phyloP scores from a whole-genome alignment of 2,888 invertebrate genomes.

The Amphimallon solstitiale region DNA sequence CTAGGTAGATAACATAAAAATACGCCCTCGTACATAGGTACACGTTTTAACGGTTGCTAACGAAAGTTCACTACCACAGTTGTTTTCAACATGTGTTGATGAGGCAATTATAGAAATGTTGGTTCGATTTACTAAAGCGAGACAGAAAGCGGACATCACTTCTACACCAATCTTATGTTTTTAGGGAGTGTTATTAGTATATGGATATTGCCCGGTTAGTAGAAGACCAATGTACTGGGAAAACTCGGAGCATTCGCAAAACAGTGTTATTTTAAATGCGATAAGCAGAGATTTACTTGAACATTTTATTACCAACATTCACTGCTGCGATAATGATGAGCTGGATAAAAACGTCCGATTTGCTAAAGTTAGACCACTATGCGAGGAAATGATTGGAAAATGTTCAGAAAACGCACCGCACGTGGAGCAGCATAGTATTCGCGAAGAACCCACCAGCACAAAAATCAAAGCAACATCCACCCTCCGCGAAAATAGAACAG shows the following conservation, averaged over 20 bases:
- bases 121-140: constrained; percentile 34
- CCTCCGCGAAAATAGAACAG: no score
- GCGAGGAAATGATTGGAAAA: constrained; percentile 44
- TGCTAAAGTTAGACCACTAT: constrained; percentile 49
- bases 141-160: constrained; percentile 36
- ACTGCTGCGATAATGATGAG: constrained; percentile 49
- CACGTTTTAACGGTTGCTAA: not conserved
- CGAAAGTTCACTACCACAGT: not conserved
- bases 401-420: constrained; percentile 47
- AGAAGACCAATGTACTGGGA: constrained; percentile 50
- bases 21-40: no score
- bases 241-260: constrained; percentile 45
- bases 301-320: constrained; percentile 49
- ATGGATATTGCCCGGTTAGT: constrained; percentile 48
- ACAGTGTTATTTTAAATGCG: constrained; percentile 45
- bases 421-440: constrained; percentile 45
- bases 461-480: constrained; percentile 2
- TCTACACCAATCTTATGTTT: constrained; percentile 36
- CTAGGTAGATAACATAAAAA: no score
- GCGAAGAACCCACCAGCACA: constrained; percentile 35
- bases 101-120: constrained; percentile 39
- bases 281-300: constrained; percentile 50
- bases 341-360: constrained; percentile 45
- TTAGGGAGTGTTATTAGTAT: constrained; percentile 47
- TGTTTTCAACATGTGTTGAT: constrained; percentile 38